Percentiles rank a stretch among this genome's conserved stretches.
Conservation (phyloP, 2,113 vertebrate genomes). For the Pteruthius melanotis region DNA sequence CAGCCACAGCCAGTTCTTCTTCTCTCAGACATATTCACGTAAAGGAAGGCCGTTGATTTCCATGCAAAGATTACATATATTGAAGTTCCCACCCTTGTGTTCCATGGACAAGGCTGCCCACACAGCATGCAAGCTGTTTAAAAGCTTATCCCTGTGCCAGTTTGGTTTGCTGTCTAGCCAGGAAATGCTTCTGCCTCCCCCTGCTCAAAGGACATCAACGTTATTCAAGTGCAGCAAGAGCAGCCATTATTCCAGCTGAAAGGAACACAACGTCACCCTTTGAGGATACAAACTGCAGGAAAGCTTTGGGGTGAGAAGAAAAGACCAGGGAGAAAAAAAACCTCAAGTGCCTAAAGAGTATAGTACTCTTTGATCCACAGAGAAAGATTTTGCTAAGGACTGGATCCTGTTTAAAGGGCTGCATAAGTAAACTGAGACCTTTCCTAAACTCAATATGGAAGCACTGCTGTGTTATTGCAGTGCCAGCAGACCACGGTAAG, state of each 20-base stretch:
- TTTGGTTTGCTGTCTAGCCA: slow-evolving; percentile 1
- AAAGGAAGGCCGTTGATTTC: not conserved
- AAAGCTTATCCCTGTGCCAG: not conserved
- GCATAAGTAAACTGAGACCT: not conserved
- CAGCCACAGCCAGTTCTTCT: not conserved
- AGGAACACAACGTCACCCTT: not conserved
- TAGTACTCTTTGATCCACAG: not conserved
- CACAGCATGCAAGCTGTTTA: not conserved
- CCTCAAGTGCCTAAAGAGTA: not conserved
- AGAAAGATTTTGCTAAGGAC: not conserved
- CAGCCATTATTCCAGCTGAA: slow-evolving; percentile 1
- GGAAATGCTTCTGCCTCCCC: slow-evolving; percentile 8
- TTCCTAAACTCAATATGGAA: not conserved
- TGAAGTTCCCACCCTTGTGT: not conserved
- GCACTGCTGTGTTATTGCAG: not conserved
- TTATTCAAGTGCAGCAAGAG: not conserved
- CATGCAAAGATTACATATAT: not conserved
- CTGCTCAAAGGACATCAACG: not conserved
- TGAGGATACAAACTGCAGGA: not conserved
- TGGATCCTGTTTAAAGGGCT: not conserved
- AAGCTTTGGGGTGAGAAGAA: not conserved
- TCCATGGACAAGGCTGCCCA: not conserved
- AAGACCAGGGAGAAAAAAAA: not conserved
- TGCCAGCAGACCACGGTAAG: not conserved
- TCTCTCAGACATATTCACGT: fast-evolving